Evolutionary conservation across 2,888 invertebrate species (phyloP), one percentile per base, ranked within the genome.

Genomic region (Tenthredo livida): DNA sequence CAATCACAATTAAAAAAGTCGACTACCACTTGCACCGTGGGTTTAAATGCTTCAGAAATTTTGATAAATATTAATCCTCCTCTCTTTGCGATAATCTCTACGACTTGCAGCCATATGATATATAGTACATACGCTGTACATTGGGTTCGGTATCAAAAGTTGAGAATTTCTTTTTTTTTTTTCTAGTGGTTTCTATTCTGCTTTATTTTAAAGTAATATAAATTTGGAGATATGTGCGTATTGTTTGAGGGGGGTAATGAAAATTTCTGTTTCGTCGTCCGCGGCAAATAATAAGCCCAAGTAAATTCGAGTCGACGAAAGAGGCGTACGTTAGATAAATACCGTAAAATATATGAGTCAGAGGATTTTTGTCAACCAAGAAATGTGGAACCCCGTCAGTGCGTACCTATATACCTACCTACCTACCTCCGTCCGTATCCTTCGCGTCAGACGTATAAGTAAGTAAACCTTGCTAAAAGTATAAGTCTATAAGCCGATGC

Each of bases 321-420:
- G 61, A 37, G 61, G 25, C 37, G 37, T 37, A 33, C n/a, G 72
- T 43, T 73, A 43, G 1, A 43, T 73, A 73, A 73, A 73, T 43
- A 73, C 72, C 43, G 25, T 73, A 73, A 73, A 73, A 73, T 73
- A 43, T 21, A 73, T 73, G 72, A 73, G 72, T 73, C 72, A 73
- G 40, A 40, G 70, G 70, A 40, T 73, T 73, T 73, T 73, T 37
- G 72, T 73, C 72, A 73, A 43, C 72, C 4, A 29, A 10, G 43
- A 73, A 15, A n/a, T 43, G 70, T 37, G 15, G 21, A 43, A 73
- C 21, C 40, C 37, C 70, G 33, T 29, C 70, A 33, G 0, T 0
- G 37, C 37, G 37, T 50, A 17, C 4, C 15, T 54, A n/a, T n/a
- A n/a, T n/a, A 54, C 15, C 15, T 54, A 54, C 29, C 29, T 29